Conservation (phyloP, 2,797 vertebrate genomes). For the Diplodus sargus region DNA sequence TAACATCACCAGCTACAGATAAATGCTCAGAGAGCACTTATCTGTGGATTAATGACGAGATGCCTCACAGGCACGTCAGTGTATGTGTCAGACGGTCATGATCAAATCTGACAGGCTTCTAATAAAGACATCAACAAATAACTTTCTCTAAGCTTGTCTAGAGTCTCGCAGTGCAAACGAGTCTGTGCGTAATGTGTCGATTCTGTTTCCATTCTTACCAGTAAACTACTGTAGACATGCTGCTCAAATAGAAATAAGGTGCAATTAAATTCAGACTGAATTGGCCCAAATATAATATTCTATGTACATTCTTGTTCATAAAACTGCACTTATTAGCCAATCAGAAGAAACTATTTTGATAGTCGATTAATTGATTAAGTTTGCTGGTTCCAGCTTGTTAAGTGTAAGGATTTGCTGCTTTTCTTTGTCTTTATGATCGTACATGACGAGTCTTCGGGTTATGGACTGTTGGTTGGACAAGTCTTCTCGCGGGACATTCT, state of each 20-base stretch:
- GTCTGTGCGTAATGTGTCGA: background rate
- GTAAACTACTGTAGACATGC: background rate
- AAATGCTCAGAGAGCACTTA: slow-evolving; percentile 34
- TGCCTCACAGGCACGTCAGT: background rate
- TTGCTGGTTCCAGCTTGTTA: too few species aligned
- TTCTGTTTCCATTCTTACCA: background rate
- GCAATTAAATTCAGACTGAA: background rate
- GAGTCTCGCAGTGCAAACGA: background rate
- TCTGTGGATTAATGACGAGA: background rate
- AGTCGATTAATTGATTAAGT: too few species aligned
- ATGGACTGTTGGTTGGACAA: too few species aligned
- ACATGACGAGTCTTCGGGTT: too few species aligned
- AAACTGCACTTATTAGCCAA: too few species aligned
- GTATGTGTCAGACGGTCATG: background rate
- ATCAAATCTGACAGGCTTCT: background rate
- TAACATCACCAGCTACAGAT: slow-evolving; percentile 47
- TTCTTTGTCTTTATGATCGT: background rate
- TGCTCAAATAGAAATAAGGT: background rate
- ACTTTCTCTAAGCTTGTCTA: background rate
- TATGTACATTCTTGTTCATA: too few species aligned
- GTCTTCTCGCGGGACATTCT: too few species aligned
- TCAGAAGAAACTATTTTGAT: too few species aligned
- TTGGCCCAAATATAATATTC: background rate
- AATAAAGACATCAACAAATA: background rate
- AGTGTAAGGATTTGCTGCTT: background rate